These are phyloP conservation scores for Calameuta filiformis DNA, from an alignment of 2,888 invertebrate genomes.

Conservation along the genomic window DNA sequence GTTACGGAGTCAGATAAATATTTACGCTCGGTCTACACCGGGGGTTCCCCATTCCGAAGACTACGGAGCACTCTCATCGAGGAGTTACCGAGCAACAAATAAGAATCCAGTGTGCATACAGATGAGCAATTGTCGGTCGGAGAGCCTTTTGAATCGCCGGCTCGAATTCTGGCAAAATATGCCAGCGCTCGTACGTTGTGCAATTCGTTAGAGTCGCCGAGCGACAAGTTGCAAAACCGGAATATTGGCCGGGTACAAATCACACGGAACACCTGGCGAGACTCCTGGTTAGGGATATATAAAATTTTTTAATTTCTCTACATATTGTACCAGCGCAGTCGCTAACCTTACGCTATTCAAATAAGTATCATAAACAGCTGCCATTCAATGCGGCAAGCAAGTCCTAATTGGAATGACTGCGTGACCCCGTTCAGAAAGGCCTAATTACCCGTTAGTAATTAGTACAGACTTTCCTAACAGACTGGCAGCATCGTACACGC, in stretches of 20 bases:
- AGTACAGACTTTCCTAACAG: not conserved
- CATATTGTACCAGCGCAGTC: not conserved
- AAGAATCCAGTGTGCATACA: not conserved
- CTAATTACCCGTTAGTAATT: not conserved
- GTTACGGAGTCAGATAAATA: not conserved
- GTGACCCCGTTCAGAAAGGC: not conserved
- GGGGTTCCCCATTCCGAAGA: not conserved
- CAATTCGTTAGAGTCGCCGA: not conserved
- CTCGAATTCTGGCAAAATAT: not conserved
- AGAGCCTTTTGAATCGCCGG: not conserved
- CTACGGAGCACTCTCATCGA: not conserved
- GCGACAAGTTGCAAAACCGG: slow-evolving; percentile 1
- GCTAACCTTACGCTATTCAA: not conserved
- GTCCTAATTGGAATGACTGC: not conserved
- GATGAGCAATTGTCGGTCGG: not conserved
- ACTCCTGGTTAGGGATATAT: not conserved
- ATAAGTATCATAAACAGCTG: not conserved
- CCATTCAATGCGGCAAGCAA: not conserved
- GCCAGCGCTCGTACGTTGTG: not conserved
- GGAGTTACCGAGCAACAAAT: not conserved
- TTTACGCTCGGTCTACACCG: not conserved
- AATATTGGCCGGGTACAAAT: not conserved
- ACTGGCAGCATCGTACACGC: not conserved
- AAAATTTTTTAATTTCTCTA: not conserved
- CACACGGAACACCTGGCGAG: not conserved